Conservation (phyloP, 2,113 vertebrate genomes). For the Dinomys branickii region DNA sequence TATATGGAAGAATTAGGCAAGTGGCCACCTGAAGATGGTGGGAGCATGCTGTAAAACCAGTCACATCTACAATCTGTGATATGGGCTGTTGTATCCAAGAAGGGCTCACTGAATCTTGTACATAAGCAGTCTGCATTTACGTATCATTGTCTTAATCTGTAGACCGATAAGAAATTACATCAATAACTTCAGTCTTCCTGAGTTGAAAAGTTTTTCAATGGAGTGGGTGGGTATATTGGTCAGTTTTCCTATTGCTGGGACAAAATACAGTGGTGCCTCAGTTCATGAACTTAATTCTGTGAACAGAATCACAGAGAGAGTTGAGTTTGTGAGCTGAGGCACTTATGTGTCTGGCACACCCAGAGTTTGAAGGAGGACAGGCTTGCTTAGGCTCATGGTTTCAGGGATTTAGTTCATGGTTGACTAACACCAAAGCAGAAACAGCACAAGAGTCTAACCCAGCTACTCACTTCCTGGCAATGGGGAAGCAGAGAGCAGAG, state of each 20-base stretch:
- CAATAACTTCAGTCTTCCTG: neutral
- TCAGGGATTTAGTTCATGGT: neutral
- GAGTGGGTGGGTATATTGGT: neutral
- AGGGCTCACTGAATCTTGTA: neutral
- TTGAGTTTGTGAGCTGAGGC: neutral
- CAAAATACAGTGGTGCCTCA: neutral
- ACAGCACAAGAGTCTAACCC: neutral
- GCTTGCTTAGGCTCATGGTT: neutral
- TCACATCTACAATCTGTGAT: neutral
- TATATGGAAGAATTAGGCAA: neutral
- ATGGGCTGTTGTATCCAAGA: neutral
- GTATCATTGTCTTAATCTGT: neutral
- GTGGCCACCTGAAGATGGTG: neutral
- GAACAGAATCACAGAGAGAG: neutral
- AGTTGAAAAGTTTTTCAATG: neutral
- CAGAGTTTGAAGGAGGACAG: neutral
- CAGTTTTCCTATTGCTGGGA: neutral
- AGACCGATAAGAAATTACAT: neutral
- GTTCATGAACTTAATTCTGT: neutral
- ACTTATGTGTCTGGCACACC: neutral
- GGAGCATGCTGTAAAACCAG: neutral
- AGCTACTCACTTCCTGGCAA: neutral
- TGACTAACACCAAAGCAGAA: neutral
- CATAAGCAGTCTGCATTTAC: neutral
- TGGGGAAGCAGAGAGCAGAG: neutral